These are phyloP conservation scores for Prionailurus bengalensis DNA, from an alignment of 2,113 vertebrate genomes.

Conservation along the genomic window DNA sequence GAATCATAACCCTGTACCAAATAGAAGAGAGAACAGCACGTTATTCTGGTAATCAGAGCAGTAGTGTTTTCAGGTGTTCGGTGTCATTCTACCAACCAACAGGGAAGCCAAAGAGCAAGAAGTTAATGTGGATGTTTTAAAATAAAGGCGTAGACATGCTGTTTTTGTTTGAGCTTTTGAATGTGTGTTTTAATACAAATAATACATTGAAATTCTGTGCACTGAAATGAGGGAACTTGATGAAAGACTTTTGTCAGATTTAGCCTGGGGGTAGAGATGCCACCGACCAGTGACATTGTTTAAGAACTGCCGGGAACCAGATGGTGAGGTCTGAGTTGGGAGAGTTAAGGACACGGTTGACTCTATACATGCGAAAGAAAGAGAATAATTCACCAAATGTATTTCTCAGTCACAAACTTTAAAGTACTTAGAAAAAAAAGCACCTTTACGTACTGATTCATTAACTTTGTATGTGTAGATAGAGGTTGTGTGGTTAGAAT, in stretches of 20 bases:
- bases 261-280: not conserved
- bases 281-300: not conserved
- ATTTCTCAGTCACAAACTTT: not conserved
- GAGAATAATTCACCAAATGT: not conserved
- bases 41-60: not conserved
- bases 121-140: not conserved
- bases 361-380: not conserved
- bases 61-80: slow-evolving; percentile 16
- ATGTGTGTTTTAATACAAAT: not conserved
- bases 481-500: not conserved
- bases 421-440: not conserved
- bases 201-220: not conserved
- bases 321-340: not conserved
- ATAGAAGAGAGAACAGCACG: not conserved
- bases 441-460: not conserved
- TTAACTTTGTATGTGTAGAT: not conserved
- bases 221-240: not conserved
- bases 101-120: not conserved
- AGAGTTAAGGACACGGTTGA: not conserved
- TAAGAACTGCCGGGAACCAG: not conserved
- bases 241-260: not conserved
- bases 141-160: not conserved
- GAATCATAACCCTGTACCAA: not conserved
- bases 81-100: not conserved
- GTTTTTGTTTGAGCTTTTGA: slow-evolving; percentile 6